Evolutionary conservation across 2,888 invertebrate genomes (phyloP).

Genomic region (Andrena fulva): DNA sequence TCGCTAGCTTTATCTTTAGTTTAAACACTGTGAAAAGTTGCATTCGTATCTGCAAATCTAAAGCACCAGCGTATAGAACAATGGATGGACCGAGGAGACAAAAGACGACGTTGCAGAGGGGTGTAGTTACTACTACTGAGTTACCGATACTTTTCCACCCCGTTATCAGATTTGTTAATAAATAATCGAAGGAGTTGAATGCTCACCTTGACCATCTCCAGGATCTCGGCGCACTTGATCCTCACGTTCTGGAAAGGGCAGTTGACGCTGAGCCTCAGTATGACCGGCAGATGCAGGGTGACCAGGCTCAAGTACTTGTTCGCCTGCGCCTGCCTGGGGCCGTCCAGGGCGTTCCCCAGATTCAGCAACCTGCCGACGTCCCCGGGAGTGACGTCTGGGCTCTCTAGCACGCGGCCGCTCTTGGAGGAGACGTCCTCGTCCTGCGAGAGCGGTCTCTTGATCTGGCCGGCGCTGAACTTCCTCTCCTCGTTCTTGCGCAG

Average conservation of each 20-base stretch:
- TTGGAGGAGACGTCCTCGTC: conserved; percentile 82
- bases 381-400: conserved; percentile 83
- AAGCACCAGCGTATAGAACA: too few species aligned
- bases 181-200: background rate
- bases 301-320: conserved; percentile 86
- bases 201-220: conserved; percentile 87
- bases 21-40: too few species aligned
- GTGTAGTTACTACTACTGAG: too few species aligned
- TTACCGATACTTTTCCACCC: background rate
- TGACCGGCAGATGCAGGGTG: conserved; percentile 86
- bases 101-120: too few species aligned
- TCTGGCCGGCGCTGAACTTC: conserved; percentile 81
- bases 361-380: conserved; percentile 84
- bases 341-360: conserved; percentile 82
- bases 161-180: background rate
- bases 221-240: conserved; percentile 86
- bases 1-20: too few species aligned
- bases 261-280: conserved; percentile 86
- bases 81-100: too few species aligned
- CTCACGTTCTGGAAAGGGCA: conserved; percentile 88
- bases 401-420: conserved; percentile 81
- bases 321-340: conserved; percentile 82
- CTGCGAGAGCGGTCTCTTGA: conserved; percentile 81
- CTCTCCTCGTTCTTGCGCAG: conserved; percentile 77
- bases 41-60: too few species aligned